Evolutionary conservation across 2,888 invertebrate species (phyloP), one percentile per base, ranked within the genome.

Genomic region (Mesoligia furuncula): DNA sequence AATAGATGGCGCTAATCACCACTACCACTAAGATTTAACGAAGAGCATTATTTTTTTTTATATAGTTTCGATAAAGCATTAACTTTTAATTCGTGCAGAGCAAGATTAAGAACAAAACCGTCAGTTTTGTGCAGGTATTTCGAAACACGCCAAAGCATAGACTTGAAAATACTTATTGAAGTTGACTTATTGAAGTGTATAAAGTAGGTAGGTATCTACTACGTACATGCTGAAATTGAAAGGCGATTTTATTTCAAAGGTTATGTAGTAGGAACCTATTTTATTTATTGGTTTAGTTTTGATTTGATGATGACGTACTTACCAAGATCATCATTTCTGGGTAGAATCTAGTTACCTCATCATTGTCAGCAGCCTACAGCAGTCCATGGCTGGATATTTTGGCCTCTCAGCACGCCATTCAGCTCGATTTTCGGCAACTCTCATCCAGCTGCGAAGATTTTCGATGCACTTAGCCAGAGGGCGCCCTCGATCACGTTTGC

Each of bases 1-100:
- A 71, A 69, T 27, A 90, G 90, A 87, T 87, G 88, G 85, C 84
- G 72, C 1, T 66, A 62, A 48, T 39, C 13, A 61, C 36, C 54
- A 8, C 8, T 3, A 65, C 0, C 0, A 2, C 2, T 9, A 13
- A 0, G 0, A 57, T 59, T n/a, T 20, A 1, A 6, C 3, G 24
- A 36, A 0, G 2, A 61, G 27, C 15, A 17, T 3, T 54, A 0
- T n/a, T 61, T 17, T 17, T n/a, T 15, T 2, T 4, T 15, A 2
- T 3, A 15, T 59, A 31, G 2, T 61, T 73, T 15, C 7, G 15
- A 1, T 17, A 39, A 2, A 54, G 36, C 9, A 67, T 0, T 36
- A 5, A 11, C 36, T n/a, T n/a, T 39, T 17, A 20, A 24, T 42
- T 71, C 0, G 24, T 24, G 4, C 11, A 24, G 6, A 11, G 6